Percentiles rank a stretch among this genome's conserved stretches.
These are phyloP conservation scores for Electrona antarctica DNA, from an alignment of 2,113 vertebrate genomes.

Conservation along the genomic window DNA sequence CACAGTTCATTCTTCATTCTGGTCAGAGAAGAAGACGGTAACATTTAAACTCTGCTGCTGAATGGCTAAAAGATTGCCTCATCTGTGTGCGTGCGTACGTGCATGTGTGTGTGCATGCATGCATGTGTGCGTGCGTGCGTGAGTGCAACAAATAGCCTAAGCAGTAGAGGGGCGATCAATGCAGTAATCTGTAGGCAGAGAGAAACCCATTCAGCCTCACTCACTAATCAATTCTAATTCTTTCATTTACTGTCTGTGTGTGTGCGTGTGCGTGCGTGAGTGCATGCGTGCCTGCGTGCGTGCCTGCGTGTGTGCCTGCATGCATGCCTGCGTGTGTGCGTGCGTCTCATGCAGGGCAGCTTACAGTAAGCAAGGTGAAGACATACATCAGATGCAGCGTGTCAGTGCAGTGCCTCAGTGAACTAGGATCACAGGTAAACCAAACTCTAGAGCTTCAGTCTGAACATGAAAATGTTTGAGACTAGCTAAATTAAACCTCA, in stretches of 20 bases:
- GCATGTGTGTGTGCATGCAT: background rate
- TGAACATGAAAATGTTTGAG: too few relatives aligned
- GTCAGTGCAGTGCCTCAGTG: too few relatives aligned
- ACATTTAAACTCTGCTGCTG: background rate
- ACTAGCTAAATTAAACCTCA: too few relatives aligned
- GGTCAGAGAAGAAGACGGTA: background rate
- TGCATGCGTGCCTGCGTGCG: too few relatives aligned
- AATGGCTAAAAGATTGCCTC: background rate
- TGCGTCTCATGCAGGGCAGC: background rate
- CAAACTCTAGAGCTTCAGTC: too few relatives aligned
- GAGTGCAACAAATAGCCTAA: background rate
- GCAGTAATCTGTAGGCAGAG: background rate
- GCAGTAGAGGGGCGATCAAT: constrained; percentile 2
- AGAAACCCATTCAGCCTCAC: constrained; percentile 46
- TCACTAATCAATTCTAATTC: constrained; percentile 37
- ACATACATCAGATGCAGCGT: too few relatives aligned
- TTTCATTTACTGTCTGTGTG: too few relatives aligned
- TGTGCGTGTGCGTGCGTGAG: too few relatives aligned
- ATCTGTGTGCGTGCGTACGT: background rate
- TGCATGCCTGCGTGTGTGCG: background rate
- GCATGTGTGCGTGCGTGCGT: too few relatives aligned
- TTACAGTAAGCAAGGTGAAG: too few relatives aligned
- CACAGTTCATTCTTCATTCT: background rate
- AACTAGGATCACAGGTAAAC: too few relatives aligned
- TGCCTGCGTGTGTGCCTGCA: too few relatives aligned